These are phyloP conservation scores for Arge pagana DNA, from an alignment of 2,888 invertebrate genomes.

Conservation along the genomic window DNA sequence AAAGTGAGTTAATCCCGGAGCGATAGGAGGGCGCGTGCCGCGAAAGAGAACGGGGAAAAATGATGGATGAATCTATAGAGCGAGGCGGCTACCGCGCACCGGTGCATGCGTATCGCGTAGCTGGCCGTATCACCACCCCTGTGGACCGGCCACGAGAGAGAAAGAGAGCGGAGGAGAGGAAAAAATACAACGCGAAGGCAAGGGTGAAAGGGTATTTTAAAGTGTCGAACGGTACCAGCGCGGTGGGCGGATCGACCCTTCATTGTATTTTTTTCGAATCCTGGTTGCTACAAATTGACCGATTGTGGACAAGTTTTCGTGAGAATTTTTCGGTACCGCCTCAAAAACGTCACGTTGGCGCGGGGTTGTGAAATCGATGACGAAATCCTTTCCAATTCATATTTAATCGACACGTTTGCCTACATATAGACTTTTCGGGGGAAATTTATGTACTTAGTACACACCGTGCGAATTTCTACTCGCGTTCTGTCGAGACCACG, in stretches of 20 bases:
- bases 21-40: constrained; percentile 52
- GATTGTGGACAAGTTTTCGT: constrained; percentile 11
- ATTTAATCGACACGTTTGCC: too few relatives aligned
- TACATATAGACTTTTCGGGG: too few relatives aligned
- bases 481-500: too few relatives aligned
- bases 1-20: constrained; percentile 44
- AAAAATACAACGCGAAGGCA: too few relatives aligned
- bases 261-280: constrained; percentile 31
- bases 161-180: constrained; percentile 23
- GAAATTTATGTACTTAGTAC: too few relatives aligned
- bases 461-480: too few relatives aligned
- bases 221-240: constrained; percentile 29
- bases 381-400: too few relatives aligned
- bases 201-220: constrained; percentile 30
- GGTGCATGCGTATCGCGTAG: constrained; percentile 31
- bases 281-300: constrained; percentile 27
- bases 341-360: too few relatives aligned
- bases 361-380: too few relatives aligned
- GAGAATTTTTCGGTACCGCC: too few relatives aligned
- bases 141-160: constrained; percentile 22
- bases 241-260: constrained; percentile 43
- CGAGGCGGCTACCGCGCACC: constrained; percentile 5
- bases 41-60: constrained; percentile 32
- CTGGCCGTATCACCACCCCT: constrained; percentile 30
- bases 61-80: constrained; percentile 47